Conservation (phyloP, 2,797 vertebrate genomes). For the Perodicticus potto region DNA sequence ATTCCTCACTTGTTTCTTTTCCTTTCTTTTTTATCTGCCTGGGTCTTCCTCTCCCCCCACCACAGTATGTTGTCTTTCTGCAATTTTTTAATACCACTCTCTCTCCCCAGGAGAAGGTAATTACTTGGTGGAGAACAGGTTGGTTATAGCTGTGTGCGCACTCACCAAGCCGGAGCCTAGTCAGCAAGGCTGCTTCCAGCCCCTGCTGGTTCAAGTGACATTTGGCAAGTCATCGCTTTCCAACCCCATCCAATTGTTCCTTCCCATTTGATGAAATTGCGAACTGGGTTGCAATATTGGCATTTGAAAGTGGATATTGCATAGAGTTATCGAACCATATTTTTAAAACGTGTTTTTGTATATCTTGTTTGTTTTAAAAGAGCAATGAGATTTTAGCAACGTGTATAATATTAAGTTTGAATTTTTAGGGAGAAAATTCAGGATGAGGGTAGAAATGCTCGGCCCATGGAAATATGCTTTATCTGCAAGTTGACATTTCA, state of each 20-base stretch:
- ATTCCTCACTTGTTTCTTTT: slow-evolving; percentile 45
- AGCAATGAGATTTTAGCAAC: slow-evolving; percentile 10
- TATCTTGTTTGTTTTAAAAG: slow-evolving; percentile 62
- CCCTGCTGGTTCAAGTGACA: slow-evolving; percentile 76
- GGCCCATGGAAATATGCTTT: slow-evolving; percentile 42
- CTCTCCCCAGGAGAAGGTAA: slow-evolving; percentile 77
- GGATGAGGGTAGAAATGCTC: slow-evolving; percentile 27
- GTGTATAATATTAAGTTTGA: background rate
- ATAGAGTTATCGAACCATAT: slow-evolving; percentile 41
- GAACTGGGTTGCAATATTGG: slow-evolving; percentile 59
- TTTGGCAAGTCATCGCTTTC: slow-evolving; percentile 67
- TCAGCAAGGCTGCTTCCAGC: slow-evolving; percentile 79
- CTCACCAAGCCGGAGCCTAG: slow-evolving; percentile 77
- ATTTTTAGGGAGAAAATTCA: slow-evolving; percentile 48
- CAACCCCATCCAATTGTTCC: slow-evolving; percentile 55
- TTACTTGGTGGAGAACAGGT: slow-evolving; percentile 76
- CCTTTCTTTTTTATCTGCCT: slow-evolving; percentile 18
- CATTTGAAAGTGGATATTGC: slow-evolving; percentile 63
- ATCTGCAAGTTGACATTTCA: slow-evolving; percentile 62
- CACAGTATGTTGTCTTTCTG: slow-evolving; percentile 46
- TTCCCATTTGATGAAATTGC: slow-evolving; percentile 78
- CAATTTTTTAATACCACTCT: slow-evolving; percentile 56
- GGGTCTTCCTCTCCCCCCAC: background rate
- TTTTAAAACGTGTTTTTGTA: slow-evolving; percentile 51
- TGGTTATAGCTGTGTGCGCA: slow-evolving; percentile 74